Evolutionary conservation across 1,140 invertebrate species (phyloP), one percentile per base, ranked within the genome.

Genomic region (Sinella curviseta): DNA sequence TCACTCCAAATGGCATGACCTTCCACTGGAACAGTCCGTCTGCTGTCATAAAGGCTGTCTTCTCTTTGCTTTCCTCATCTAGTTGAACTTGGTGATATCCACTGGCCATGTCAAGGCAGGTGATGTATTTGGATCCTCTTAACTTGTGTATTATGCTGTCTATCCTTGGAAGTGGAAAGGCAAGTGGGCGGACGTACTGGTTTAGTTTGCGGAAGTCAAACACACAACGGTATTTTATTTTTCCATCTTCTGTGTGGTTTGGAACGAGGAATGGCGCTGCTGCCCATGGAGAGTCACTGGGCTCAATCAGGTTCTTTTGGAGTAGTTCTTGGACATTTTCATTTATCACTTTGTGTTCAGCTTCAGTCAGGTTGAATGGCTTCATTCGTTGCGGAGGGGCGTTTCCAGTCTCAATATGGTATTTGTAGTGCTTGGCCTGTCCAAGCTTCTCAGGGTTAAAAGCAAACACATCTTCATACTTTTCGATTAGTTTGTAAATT

Each of bases 1-100:
- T 78, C 0, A 90, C 80, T n/a, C 88, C 88, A 65, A 89, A 88
- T 17, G 86, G 83, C 85, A 89, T 87, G 8, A 81, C 65, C 0
- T 80, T 17, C 77, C 82, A 88, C 77, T 87, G 85, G 48, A 85
- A 88, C 0, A 87, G 82, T 0, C 86, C 86, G 74, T 84, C 85
- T 28, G 84, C 81, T 12, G 82, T 85, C 30, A 83, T 82, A 70
- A 87, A 81, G 0, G 74, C 74, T 12, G 74, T 75, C 3, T 75
- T 24, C 24, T 75, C 39, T 75, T 75, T 75, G n/a, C 20, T 24
- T 3, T 20, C 28, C 16, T 36, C 34, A 26, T 75, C 74, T 14
- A 75, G 34, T 26, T 14, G 3, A 2, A 75, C 28, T 48, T 75
- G 74, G 35, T 28, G 39, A 26, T 39, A 75, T 8, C 74, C 74